phyloP scores from a whole-genome alignment of 2,888 invertebrate genomes.

The Orthosia gracilis region DNA sequence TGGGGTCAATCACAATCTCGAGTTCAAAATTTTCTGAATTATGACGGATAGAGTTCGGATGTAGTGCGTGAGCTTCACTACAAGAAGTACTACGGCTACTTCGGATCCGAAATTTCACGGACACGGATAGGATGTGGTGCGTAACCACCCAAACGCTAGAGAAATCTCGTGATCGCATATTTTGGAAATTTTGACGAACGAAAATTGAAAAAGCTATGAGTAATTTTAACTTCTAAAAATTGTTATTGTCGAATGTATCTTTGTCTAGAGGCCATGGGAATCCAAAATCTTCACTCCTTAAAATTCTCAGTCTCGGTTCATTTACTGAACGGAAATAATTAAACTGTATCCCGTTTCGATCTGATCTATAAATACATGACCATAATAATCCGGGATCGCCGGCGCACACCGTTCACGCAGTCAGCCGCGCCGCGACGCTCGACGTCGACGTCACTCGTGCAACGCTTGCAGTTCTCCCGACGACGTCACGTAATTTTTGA shows the following conservation, averaged over 20 bases:
- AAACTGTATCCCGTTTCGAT: constrained; percentile 68
- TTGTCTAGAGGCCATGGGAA: background rate
- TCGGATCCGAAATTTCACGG: too few relatives aligned
- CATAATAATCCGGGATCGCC: constrained; percentile 75
- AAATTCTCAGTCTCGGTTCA: constrained; percentile 49
- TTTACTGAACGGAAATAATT: constrained; percentile 63
- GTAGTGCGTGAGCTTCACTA: too few relatives aligned
- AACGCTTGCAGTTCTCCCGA: constrained; percentile 34
- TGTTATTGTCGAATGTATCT: background rate
- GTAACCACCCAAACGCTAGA: too few relatives aligned
- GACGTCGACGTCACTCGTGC: constrained; percentile 58
- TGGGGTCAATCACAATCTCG: too few relatives aligned
- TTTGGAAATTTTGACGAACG: too few relatives aligned
- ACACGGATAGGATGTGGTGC: too few relatives aligned
- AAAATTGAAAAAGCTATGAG: too few relatives aligned
- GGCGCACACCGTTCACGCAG: constrained; percentile 76
- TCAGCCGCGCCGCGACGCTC: constrained; percentile 79
- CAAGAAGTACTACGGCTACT: too few relatives aligned
- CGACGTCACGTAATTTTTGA: constrained; percentile 46
- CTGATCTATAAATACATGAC: constrained; percentile 84
- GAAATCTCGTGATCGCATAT: too few relatives aligned
- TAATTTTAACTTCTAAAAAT: too few relatives aligned
- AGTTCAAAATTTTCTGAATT: too few relatives aligned
- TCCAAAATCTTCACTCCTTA: constrained; percentile 15
- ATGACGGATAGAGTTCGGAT: too few relatives aligned